These are phyloP conservation scores for Styela clava DNA, from an alignment of 23 tunicate species.

Conservation along the genomic window DNA sequence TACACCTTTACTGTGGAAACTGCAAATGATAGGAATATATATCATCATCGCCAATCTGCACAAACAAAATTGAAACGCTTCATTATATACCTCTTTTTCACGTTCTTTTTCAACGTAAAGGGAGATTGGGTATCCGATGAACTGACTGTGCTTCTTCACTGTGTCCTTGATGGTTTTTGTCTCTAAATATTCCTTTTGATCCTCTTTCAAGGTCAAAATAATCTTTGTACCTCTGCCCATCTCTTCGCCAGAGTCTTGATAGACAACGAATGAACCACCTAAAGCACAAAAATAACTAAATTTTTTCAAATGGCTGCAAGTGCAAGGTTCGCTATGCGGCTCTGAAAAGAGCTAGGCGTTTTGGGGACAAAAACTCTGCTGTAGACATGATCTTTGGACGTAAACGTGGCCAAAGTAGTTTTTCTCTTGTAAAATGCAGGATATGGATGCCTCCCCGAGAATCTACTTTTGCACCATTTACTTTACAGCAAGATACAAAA, in stretches of 20 bases:
- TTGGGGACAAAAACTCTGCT: no score
- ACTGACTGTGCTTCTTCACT: conserved; percentile 96
- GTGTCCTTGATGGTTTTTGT: conserved; percentile 91
- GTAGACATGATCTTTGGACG: no score
- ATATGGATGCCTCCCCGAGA: no score
- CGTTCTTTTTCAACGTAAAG: conserved; percentile 97
- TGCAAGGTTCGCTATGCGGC: neutral
- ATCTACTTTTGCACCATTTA: no score
- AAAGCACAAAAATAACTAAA: neutral
- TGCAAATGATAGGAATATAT: conserved; percentile 67
- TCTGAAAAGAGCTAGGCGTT: no score
- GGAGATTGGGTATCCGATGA: conserved; percentile 92
- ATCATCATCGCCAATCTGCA: conserved; percentile 55
- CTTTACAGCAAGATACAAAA: no score
- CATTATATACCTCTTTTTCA: conserved; percentile 89
- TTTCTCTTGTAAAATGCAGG: no score
- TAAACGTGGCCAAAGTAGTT: no score
- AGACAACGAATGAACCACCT: conserved; percentile 84
- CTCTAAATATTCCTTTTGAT: conserved; percentile 88
- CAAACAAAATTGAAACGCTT: neutral
- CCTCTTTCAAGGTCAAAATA: conserved; percentile 87
- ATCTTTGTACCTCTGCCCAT: conserved; percentile 83
- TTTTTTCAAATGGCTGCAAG: neutral
- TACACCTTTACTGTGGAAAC: conserved; percentile 55
- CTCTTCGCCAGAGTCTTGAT: conserved; percentile 22